Evolutionary conservation across 53 echinoderm and acorn worm species (phyloP), one percentile per base, ranked within the genome.

Genomic region (Crossaster papposus): DNA sequence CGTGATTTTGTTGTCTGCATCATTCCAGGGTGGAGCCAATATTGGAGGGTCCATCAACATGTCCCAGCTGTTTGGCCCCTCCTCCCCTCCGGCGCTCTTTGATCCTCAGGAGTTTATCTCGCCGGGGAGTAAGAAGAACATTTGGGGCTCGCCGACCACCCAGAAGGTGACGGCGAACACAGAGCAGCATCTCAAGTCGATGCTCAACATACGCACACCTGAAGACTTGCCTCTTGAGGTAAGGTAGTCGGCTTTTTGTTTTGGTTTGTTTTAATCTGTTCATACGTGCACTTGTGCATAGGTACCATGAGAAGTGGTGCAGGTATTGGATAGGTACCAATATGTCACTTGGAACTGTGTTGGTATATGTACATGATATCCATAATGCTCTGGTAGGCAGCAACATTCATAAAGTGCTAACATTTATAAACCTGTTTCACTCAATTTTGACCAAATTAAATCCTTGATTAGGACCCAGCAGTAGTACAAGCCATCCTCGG

Each of bases 31-130:
- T 15, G 51, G 51, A 18, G 9, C 62, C 14, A 15, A 36, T 58
- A 51, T 71, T 50, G 83, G 35, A 31, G 82, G 85, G 15, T 77
- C 86, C n/a, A 44, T 5, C 44, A 96, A 89, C 90, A 91, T 96
- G 90, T 92, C 90, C 18, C 93, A 96, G 79, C 81, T 96, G 30
- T 96, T 94, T 89, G 96, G 96, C 1, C 94, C 95, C 0, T 92
- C 94, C 10, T 97, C 97, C 22, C 97, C 97, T 9, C 95, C 97
- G n/a, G 91, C 95, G 3, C 93, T 95, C 65, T 97, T 94, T 65
- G 93, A 94, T 75, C 91, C 95, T 0, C 72, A 83, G 0, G 91
- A 96, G 64, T 90, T 97, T 51, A 92, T 97, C 91, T 97, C 97
- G 14, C 95, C 94, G 4, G 88, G 89, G 2, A 51, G 89, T 15